Base-by-base conservation (phyloP, 2,797 vertebrate genomes). In the Acrossocheilus wenchowensis region DNA sequence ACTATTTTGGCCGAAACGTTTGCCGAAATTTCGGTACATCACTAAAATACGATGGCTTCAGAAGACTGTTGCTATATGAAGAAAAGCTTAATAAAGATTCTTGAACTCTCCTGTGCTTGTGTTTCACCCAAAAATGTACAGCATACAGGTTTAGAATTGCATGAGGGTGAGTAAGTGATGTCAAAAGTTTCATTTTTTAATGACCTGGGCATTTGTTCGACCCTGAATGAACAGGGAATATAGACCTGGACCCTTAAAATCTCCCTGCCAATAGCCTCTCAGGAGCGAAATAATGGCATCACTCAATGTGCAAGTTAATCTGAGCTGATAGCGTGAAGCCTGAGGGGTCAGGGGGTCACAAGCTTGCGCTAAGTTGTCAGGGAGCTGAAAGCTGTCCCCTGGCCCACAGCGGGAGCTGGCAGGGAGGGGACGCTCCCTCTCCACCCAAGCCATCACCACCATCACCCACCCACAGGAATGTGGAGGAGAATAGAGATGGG, bases 201-300 rank as follows among this genome's bases (percentile, higher is more conserved):
- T 95, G 93, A 94, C 93, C 90, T 91, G 92, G 92, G 39, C 91
- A 91, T 94, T 94, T 88, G 69, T 94, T 94, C 92, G 92, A 92
- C 91, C 89, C 83, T 6, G 96, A 95, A 96, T 95, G 94, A 94
- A 94, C 95, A 91, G 68, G 74, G 95, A 94, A 94, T 89, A 91
- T 92, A 89, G 91, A 94, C 92, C 91, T 92, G 86, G 93, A 30
- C 81, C 74, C 94, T 95, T 94, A 94, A 39, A 96, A 95, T 93
- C 90, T 81, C 92, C 91, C 89, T 89, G 92, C 94, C 96, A 95
- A 88, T 95, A 92, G 95, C 94, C 89, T 93, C 95, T 95, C 88
- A 96, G 95, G 95, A 96, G 96, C 95, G 96, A 95, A 97, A 96
- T 95, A 97, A 96, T 95, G 93, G 93, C 95, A 96, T 95, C 96